Conservation (phyloP, 1,140 invertebrate species). For the Drosophila setifemur region DNA sequence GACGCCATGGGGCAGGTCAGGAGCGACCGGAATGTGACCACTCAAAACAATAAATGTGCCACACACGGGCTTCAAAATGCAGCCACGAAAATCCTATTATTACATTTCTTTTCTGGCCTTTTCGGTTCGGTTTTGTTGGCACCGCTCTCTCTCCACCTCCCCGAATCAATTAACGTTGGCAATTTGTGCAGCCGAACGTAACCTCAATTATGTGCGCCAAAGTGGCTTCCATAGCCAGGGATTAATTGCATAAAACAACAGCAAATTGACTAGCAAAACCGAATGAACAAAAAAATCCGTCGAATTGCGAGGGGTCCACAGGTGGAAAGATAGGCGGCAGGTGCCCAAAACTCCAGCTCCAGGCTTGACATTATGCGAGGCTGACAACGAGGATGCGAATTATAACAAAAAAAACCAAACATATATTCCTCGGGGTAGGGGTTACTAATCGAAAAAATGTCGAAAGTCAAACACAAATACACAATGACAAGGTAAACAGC, state of each 20-base stretch:
- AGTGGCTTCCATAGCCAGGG: constrained; percentile 58
- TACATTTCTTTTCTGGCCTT: constrained; percentile 34
- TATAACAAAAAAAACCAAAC: constrained; percentile 76
- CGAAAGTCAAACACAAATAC: constrained; percentile 69
- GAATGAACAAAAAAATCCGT: constrained; percentile 36
- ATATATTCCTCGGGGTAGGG: constrained; percentile 23
- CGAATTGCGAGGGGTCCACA: neutral
- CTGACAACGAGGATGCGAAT: constrained; percentile 53
- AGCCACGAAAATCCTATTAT: constrained; percentile 74
- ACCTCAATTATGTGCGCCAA: constrained; percentile 80
- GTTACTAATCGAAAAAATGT: constrained; percentile 55
- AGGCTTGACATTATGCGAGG: constrained; percentile 37
- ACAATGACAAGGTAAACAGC: constrained; percentile 62
- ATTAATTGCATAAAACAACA: constrained; percentile 76
- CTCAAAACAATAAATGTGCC: constrained; percentile 66
- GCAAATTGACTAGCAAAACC: constrained; percentile 57
- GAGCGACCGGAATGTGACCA: constrained; percentile 19
- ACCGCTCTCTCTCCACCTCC: neutral
- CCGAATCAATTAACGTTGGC: constrained; percentile 77
- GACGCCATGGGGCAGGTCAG: constrained; percentile 62
- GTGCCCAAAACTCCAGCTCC: constrained; percentile 27
- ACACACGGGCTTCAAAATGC: constrained; percentile 55
- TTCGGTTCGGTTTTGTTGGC: neutral
- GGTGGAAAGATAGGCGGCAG: constrained; percentile 1
- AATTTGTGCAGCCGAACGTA: constrained; percentile 77